Evolutionary conservation across 2,888 invertebrate genomes (phyloP), one percentile per base, ranked within the genome.

Genomic region (Tipula vernalis): DNA sequence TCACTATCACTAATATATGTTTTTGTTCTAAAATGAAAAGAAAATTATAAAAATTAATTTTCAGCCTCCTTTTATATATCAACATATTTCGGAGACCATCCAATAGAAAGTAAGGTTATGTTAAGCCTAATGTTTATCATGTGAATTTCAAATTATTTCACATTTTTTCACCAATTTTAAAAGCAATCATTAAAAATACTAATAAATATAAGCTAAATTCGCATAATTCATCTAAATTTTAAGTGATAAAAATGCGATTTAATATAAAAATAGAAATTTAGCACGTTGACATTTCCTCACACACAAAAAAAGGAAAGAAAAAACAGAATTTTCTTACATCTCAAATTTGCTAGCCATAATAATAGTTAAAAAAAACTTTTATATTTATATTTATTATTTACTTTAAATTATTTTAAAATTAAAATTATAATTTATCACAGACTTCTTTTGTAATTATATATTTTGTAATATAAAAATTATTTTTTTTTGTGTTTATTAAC

Each of bases 1-100:
- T 94, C 95, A 90, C 94, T 94, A 90, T 93, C 93, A 39, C 86
- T 86, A 36, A 86, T 51, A 57, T 86, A 86, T 57, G 85, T 85
- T 42, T 41, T 42, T 85, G 39, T 85, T 42, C 18, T 42, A 41
- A 41, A 42, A 42, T 28, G 13, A 44, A 10, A 85, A 18, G 2
- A 44, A 18, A 85, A 39, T 39, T 85, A 83, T 36, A 3, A 15
- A 85, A 51, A 15, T 41, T 39, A 15, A 1, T 44, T 18, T 4
- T 44, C 18, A 18, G 44, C 18, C 1, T 15, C 12, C 18, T n/a
- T 83, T 13, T 41, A 15, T 41, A 85, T 5, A 15, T 41, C 39
- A 39, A 41, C 10, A 85, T 28, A 28, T 28, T 39, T 39, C n/a
- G 15, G n/a, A 83, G 83, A 39, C n/a, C 36, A 84, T 36, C 3